Evolutionary conservation across 1,140 invertebrate genomes (phyloP).

Genomic region (Cephus cinctus): DNA sequence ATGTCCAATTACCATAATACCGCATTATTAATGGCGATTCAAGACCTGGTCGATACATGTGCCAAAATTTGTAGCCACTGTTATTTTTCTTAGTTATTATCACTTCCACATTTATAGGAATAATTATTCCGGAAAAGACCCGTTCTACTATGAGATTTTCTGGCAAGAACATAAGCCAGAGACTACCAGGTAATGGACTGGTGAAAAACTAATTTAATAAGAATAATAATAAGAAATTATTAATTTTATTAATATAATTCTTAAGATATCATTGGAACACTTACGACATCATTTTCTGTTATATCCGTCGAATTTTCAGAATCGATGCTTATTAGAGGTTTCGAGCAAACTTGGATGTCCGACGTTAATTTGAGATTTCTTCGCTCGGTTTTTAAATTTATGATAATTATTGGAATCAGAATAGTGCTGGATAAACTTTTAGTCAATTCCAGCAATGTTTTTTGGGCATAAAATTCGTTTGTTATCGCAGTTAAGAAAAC

Average conservation of each 20-base stretch:
- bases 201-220: too few relatives aligned
- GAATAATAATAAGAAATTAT: too few relatives aligned
- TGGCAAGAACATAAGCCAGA: background rate
- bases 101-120: background rate
- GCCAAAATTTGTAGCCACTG: constrained; percentile 1
- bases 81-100: background rate
- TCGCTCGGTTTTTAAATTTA: background rate
- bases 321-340: background rate
- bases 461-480: background rate
- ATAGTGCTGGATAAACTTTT: background rate
- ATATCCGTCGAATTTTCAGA: background rate
- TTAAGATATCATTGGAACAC: background rate
- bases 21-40: too few relatives aligned
- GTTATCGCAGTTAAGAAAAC: background rate
- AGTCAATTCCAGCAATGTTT: background rate
- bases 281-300: background rate
- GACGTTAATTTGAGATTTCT: background rate
- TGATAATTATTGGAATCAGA: background rate
- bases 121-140: background rate
- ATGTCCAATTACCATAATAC: constrained; percentile 3
- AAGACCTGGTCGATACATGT: background rate
- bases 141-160: background rate
- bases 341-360: background rate
- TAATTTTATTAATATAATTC: background rate
- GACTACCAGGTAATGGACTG: too few relatives aligned